A percentile compares a stretch with the other conserved stretches of the same genome.
Evolutionary conservation across 2,797 vertebrate species (phyloP).

Genomic region (Cirrhinus molitorella): DNA sequence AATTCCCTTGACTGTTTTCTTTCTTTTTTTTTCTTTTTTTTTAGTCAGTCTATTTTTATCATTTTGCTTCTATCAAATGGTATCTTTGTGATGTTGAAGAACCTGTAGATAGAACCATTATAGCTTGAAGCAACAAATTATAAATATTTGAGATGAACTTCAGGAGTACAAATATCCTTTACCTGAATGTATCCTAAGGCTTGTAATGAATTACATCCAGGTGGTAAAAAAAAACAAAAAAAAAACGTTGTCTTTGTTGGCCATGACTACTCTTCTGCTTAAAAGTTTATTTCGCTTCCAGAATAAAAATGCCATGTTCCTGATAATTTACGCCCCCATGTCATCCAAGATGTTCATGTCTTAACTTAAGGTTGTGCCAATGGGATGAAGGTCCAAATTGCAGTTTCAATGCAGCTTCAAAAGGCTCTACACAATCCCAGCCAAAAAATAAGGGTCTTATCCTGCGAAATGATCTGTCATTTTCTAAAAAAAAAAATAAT

Average conservation of each 20-base stretch:
- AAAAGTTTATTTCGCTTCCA: no score
- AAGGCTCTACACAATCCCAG: no score
- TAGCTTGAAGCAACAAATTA: neutral
- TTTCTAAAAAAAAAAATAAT: no score
- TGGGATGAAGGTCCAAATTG: no score
- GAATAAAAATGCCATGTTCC: no score
- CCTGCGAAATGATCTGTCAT: no score
- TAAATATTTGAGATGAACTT: neutral
- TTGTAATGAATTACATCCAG: neutral
- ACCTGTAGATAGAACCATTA: constrained; percentile 1
- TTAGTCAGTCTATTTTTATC: neutral
- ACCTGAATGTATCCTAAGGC: neutral
- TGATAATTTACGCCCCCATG: no score
- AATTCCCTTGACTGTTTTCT: neutral
- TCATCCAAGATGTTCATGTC: no score
- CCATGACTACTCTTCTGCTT: neutral
- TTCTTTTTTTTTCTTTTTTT: neutral
- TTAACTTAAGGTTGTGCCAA: no score
- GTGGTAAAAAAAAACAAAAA: neutral
- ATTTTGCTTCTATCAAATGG: neutral
- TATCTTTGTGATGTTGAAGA: constrained; percentile 3
- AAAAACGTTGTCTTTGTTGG: neutral
- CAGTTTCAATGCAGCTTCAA: no score
- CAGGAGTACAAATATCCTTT: neutral
- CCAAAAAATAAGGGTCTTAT: no score